Evolutionary conservation across 30 jellyfish, hydroid and myxozoan genomes (phyloP), one percentile per base, ranked within the genome.

Genomic region (Chironex yamaguchii): DNA sequence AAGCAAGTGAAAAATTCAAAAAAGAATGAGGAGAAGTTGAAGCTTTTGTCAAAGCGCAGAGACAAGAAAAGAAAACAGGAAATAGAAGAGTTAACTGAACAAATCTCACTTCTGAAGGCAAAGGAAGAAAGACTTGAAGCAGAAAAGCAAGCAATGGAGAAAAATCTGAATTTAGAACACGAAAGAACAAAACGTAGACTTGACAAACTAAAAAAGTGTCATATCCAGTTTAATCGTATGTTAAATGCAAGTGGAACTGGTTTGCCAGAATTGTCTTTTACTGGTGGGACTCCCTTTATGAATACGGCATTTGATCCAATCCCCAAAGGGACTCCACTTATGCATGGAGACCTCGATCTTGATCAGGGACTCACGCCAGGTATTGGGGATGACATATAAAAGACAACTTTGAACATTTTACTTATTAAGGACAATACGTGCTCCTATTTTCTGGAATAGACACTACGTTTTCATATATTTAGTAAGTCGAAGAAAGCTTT

Each of bases 131-230:
- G 49, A n/a, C 36, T 88, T 67, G 34, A 84, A 86, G 30, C 94
- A 90, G 85, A 95, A 89, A 52, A 62, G 53, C 31, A 66, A 84
- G 58, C 48, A 79, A 24, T 89, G 62, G 85, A 97, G 91, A 86
- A 88, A 62, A 94, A 81, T 53, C 83, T 94, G 51, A 85, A 79
- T 36, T 24, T 94, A 35, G 99, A 94, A 62, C 96, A 94, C 48
- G 97, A 88, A 32, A 35, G 99, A 50, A 89, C 91, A 64, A 84
- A 86, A 54, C 49, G 99, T 24, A 62, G 94, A 62, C 67, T 94
- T n/a, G 97, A 94, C 52, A 84, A 94, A 71, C 96, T 93, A 29
- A 67, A 49, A 9, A 96, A 89, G 49, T 48, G 96, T 4, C 99
- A 94, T 51, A 89, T 68, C 23, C 99, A 94, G 73, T 94, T 94